A percentile compares a stretch with the other conserved stretches of the same genome.
phyloP scores from a whole-genome alignment of 1,140 invertebrate species.

The Polyergus mexicanus region DNA sequence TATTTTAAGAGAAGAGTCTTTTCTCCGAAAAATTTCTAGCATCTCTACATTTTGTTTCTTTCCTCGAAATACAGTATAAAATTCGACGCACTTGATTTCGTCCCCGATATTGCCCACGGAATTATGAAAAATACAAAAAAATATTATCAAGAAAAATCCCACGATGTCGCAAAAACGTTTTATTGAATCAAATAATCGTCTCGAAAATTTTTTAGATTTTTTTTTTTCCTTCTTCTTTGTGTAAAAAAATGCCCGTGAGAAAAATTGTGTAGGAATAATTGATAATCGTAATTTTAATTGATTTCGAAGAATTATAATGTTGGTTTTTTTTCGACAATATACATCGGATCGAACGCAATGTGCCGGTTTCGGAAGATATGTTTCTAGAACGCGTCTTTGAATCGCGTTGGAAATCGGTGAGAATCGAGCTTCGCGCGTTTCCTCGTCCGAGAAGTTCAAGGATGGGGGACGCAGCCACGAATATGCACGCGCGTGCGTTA shows the following conservation, averaged over 20 bases:
- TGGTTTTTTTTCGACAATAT: background rate
- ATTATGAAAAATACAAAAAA: too few relatives aligned
- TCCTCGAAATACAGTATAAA: background rate
- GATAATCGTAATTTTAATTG: too few relatives aligned
- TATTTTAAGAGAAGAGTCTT: background rate
- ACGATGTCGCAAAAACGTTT: too few relatives aligned
- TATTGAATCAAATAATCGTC: too few relatives aligned
- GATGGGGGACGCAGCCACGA: conserved; percentile 29
- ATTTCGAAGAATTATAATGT: background rate
- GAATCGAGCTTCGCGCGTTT: background rate
- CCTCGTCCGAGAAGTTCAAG: conserved; percentile 11
- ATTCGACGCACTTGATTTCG: background rate
- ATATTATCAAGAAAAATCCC: too few relatives aligned
- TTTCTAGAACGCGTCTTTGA: background rate
- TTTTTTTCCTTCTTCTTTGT: too few relatives aligned
- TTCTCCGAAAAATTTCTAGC: background rate
- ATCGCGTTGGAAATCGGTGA: too few relatives aligned
- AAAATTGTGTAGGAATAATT: too few relatives aligned
- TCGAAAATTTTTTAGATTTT: too few relatives aligned
- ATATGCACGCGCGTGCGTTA: conserved; percentile 35
- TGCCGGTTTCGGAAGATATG: background rate
- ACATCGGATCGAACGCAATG: background rate
- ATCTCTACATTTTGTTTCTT: background rate
- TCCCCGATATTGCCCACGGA: too few relatives aligned
- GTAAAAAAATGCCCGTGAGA: too few relatives aligned